Evolutionary conservation across 2,113 vertebrate species (phyloP).

Genomic region (Martes martes): DNA sequence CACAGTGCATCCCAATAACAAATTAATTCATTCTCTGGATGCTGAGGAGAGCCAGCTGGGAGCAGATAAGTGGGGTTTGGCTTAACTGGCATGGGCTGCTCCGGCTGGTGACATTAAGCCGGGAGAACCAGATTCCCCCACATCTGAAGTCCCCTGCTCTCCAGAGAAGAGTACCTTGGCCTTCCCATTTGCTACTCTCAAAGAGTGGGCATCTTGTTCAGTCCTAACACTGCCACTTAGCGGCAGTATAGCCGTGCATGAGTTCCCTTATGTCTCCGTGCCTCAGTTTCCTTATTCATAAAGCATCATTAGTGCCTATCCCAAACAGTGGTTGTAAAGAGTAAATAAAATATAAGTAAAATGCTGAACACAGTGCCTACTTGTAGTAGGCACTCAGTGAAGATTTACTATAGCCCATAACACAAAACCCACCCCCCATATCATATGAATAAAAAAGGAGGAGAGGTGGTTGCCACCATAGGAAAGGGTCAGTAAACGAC

Average conservation of each 20-base stretch:
- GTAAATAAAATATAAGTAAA: background rate
- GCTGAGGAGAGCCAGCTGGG: background rate
- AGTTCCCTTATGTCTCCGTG: background rate
- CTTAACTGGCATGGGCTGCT: background rate
- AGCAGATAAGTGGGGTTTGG: background rate
- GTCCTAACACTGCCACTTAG: background rate
- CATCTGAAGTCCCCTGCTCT: background rate
- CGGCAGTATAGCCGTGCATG: background rate
- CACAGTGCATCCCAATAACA: background rate
- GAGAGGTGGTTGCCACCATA: rapidly evolving
- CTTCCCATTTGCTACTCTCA: background rate
- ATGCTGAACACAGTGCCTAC: background rate
- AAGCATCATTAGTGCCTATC: background rate
- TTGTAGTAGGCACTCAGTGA: background rate
- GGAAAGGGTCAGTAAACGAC: background rate
- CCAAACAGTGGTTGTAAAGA: background rate
- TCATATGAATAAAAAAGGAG: background rate
- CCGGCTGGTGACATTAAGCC: background rate
- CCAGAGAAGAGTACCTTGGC: background rate
- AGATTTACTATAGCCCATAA: background rate
- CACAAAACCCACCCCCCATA: background rate
- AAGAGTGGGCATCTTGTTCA: background rate
- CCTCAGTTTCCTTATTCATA: background rate
- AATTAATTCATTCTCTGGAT: background rate
- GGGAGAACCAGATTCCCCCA: background rate